phyloP scores from a whole-genome alignment of 2,797 vertebrate species.

The Mastacembelus armatus region DNA sequence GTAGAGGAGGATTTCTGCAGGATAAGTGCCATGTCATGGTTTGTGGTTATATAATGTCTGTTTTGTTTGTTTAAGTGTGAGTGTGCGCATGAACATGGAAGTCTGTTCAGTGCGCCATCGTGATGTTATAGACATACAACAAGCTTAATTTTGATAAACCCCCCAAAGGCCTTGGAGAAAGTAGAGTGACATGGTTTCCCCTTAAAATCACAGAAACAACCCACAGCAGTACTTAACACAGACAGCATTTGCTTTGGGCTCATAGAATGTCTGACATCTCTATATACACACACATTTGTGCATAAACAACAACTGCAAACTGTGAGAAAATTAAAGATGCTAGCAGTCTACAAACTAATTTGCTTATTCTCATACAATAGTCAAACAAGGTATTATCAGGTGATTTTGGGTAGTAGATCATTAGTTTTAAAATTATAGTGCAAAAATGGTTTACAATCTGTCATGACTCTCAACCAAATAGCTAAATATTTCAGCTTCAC shows the following conservation, averaged over 20 bases:
- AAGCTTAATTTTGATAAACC: constrained; percentile 62
- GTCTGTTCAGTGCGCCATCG: constrained; percentile 14
- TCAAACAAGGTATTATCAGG: neutral
- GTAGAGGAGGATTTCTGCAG: constrained; percentile 56
- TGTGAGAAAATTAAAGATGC: constrained; percentile 10
- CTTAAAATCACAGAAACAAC: constrained; percentile 59
- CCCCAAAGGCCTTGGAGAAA: constrained; percentile 40
- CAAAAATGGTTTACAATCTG: too few relatives aligned
- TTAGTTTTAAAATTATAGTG: too few relatives aligned
- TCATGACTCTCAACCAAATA: too few relatives aligned
- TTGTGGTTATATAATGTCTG: constrained; percentile 62
- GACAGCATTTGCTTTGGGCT: constrained; percentile 36
- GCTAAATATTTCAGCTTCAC: too few relatives aligned
- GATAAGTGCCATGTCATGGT: constrained; percentile 68
- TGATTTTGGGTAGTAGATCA: too few relatives aligned
- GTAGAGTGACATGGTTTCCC: constrained; percentile 66
- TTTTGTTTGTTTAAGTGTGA: constrained; percentile 5
- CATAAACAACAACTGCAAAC: constrained; percentile 31
- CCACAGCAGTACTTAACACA: constrained; percentile 48
- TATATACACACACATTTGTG: constrained; percentile 17
- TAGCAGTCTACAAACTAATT: constrained; percentile 23
- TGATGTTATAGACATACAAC: constrained; percentile 67
- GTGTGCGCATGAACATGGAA: constrained; percentile 12
- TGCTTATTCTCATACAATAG: constrained; percentile 24
- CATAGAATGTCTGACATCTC: constrained; percentile 41